Percentiles rank a stretch among this genome's conserved stretches.
phyloP scores from a whole-genome alignment of 2,113 vertebrate genomes.

The Ceyx melanurus region DNA sequence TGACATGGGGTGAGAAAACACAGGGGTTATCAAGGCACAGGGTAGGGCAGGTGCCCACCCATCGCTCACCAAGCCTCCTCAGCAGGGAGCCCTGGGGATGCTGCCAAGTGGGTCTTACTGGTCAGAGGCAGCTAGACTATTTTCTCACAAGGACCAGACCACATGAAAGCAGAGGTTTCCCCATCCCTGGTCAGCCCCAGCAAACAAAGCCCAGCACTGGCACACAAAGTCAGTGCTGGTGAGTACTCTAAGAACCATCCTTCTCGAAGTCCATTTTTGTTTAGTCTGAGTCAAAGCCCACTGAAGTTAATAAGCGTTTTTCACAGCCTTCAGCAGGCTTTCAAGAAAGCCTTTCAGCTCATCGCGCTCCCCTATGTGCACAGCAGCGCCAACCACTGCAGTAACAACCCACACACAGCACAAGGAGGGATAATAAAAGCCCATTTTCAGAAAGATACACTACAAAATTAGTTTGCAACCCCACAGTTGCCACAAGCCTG shows the following conservation, averaged over 20 bases:
- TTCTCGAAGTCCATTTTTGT: background rate
- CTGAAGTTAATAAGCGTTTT: background rate
- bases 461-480: background rate
- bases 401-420: background rate
- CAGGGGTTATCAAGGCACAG: background rate
- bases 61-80: background rate
- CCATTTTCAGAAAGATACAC: background rate
- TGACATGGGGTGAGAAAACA: background rate
- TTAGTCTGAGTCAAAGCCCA: background rate
- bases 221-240: background rate
- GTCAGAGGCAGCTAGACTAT: background rate
- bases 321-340: background rate
- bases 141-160: accelerated
- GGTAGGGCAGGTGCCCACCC: too few relatives aligned
- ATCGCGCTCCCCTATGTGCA: accelerated
- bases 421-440: background rate
- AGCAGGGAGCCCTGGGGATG: background rate
- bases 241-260: background rate
- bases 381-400: background rate
- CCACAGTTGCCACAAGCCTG: background rate
- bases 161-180: background rate
- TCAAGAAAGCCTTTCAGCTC: background rate
- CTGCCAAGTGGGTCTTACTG: background rate
- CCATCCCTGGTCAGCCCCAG: background rate
- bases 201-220: accelerated